These are phyloP conservation scores for Meloidogyne floridensis DNA, from an alignment of 1,140 invertebrate species.

Conservation along the genomic window DNA sequence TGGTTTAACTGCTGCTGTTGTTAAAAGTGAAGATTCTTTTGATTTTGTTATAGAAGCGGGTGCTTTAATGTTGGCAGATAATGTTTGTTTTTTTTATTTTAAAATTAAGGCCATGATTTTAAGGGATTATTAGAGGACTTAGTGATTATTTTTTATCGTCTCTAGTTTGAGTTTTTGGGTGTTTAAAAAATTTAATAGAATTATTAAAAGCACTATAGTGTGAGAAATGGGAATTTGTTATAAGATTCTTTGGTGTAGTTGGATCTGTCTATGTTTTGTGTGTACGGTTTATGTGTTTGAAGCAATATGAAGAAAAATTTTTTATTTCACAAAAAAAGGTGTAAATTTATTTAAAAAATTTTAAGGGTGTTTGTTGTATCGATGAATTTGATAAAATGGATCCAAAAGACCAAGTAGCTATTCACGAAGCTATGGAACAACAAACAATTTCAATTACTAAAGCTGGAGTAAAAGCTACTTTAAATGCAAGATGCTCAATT, in stretches of 20 bases:
- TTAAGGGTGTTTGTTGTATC: conserved; percentile 94
- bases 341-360: too few relatives aligned
- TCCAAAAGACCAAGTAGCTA: conserved; percentile 91
- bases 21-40: conserved; percentile 91
- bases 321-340: neutral
- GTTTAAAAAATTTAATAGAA: too few relatives aligned
- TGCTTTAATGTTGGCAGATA: conserved; percentile 97
- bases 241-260: too few relatives aligned
- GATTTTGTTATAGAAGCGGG: conserved; percentile 99
- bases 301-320: neutral
- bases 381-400: conserved; percentile 99
- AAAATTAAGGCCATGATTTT: neutral
- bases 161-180: too few relatives aligned
- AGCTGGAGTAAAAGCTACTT: conserved; percentile 90
- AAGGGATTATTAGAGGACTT: neutral
- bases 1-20: conserved; percentile 95
- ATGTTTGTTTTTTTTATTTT: conserved; percentile 68
- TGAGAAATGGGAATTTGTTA: too few relatives aligned
- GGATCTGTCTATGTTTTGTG: too few relatives aligned
- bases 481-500: conserved; percentile 96
- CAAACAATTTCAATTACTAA: conserved; percentile 98
- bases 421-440: conserved; percentile 99
- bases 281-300: too few relatives aligned
- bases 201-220: too few relatives aligned
- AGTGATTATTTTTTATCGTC: neutral